phyloP scores from a whole-genome alignment of 1,140 invertebrate species.

The Wasmannia auropunctata region DNA sequence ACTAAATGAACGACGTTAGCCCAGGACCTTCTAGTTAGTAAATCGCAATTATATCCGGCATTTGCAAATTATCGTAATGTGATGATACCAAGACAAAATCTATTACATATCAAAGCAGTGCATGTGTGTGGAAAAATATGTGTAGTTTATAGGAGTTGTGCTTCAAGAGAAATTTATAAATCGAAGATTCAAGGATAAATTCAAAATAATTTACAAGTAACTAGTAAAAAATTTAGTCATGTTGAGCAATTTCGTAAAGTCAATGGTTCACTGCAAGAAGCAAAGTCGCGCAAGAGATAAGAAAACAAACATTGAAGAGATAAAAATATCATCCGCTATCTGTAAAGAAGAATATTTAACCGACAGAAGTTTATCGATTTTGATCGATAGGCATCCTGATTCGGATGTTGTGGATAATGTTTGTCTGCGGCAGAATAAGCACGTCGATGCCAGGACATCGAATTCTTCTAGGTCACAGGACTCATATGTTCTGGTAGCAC shows the following conservation, averaged over 20 bases:
- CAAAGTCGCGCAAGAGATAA: not conserved
- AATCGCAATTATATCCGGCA: not conserved
- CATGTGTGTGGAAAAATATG: not conserved
- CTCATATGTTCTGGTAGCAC: constrained; percentile 36
- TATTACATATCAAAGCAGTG: not conserved
- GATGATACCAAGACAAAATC: not conserved
- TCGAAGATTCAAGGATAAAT: not conserved
- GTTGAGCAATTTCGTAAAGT: constrained; percentile 13
- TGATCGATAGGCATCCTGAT: constrained; percentile 66
- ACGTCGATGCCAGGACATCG: not conserved
- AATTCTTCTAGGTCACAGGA: not conserved
- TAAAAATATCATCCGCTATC: not conserved
- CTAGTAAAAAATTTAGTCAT: not conserved
- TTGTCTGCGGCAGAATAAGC: not conserved
- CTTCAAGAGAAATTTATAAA: not conserved
- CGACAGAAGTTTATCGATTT: constrained; percentile 69
- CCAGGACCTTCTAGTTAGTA: not conserved
- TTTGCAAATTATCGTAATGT: not conserved
- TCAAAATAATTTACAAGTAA: not conserved
- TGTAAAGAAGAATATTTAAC: not conserved
- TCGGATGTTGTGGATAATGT: not conserved
- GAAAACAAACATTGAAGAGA: not conserved
- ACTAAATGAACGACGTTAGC: constrained; percentile 1
- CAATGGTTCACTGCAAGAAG: not conserved
- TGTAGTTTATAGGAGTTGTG: not conserved